These are phyloP conservation scores for Myotis findleyi DNA, from an alignment of 2,797 vertebrate genomes.

Conservation along the genomic window DNA sequence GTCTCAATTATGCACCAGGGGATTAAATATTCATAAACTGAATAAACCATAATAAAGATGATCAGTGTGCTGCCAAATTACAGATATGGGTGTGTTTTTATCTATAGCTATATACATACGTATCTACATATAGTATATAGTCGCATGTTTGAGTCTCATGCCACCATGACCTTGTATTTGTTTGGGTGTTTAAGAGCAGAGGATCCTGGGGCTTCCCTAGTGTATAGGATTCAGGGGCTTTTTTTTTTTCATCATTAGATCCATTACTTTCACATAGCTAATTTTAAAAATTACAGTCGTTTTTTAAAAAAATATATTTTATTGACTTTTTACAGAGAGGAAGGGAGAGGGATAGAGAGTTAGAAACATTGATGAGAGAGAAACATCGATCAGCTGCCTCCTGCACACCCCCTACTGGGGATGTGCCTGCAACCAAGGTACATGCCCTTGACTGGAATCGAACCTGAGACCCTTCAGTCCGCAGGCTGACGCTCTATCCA, in stretches of 20 bases:
- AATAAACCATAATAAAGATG: slow-evolving; percentile 38
- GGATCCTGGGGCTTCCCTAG: background rate
- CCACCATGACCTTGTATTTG: background rate
- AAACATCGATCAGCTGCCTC: too few species aligned
- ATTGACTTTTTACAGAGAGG: too few species aligned
- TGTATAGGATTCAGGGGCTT: background rate
- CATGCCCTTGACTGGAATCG: too few species aligned
- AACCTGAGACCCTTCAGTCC: too few species aligned
- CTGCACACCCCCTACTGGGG: too few species aligned
- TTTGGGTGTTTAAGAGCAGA: background rate
- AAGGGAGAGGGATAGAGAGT: too few species aligned
- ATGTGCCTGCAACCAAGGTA: too few species aligned
- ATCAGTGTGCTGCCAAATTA: background rate
- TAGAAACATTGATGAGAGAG: too few species aligned
- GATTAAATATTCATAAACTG: background rate
- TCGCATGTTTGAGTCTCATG: background rate
- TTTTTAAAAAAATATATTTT: slow-evolving; percentile 4
- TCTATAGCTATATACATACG: background rate
- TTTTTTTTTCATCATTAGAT: background rate
- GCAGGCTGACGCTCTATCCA: too few species aligned
- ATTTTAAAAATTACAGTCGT: slow-evolving; percentile 9
- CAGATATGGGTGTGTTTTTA: background rate
- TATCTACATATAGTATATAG: background rate
- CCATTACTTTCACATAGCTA: background rate
- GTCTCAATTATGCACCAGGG: slow-evolving; percentile 21